These are phyloP conservation scores for Neoaliturus tenellus DNA, from an alignment of 2,888 invertebrate genomes.

Conservation along the genomic window DNA sequence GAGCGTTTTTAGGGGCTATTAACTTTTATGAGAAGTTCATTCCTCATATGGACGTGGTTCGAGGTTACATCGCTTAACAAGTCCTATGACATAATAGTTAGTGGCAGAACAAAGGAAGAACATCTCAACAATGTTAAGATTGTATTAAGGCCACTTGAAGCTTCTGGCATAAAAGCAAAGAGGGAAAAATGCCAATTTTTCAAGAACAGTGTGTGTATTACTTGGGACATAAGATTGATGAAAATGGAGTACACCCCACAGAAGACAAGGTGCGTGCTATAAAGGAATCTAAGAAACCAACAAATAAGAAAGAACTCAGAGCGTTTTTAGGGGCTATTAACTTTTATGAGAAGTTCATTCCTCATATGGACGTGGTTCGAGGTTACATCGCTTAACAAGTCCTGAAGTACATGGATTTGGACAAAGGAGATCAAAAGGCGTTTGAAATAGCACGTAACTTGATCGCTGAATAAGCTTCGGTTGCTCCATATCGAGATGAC, in stretches of 20 bases:
- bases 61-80: not conserved
- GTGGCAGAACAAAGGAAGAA: no score
- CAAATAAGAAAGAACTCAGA: not conserved
- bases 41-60: not conserved
- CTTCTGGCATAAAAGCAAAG: no score
- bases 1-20: not conserved
- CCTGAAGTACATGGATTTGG: not conserved
- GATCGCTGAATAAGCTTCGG: not conserved
- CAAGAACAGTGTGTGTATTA: not conserved
- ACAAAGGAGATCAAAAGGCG: not conserved
- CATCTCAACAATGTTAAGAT: no score
- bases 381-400: not conserved
- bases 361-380: not conserved
- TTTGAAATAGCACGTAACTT: not conserved
- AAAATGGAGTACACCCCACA: not conserved
- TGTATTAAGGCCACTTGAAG: no score
- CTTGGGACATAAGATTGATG: not conserved
- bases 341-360: not conserved
- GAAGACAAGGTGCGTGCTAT: not conserved
- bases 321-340: not conserved
- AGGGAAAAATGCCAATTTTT: no score
- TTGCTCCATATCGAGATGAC: not conserved
- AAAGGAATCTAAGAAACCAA: not conserved
- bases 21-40: not conserved
- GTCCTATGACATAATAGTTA: no score